A percentile compares a stretch with the other conserved stretches of the same genome.
Conservation (phyloP, 1,140 invertebrate species). For the Antheraea mylitta region DNA sequence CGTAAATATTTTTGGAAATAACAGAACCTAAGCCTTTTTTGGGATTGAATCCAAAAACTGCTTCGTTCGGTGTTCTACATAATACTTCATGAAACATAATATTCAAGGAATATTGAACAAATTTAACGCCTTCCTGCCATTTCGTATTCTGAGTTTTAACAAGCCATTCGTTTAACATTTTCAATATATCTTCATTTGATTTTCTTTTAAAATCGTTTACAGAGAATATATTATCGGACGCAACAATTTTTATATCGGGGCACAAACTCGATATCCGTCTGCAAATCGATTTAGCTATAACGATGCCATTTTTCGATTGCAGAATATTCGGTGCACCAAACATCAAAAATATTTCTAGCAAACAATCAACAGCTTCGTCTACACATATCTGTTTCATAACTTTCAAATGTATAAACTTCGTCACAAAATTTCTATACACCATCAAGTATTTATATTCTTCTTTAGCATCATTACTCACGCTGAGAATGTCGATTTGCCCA, state of each 20-base stretch:
- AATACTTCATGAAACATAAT: slow-evolving; percentile 35
- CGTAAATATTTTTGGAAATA: slow-evolving; percentile 30
- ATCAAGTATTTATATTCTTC: slow-evolving; percentile 49
- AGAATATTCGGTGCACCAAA: slow-evolving; percentile 57
- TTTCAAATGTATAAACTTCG: slow-evolving; percentile 47
- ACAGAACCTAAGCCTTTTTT: slow-evolving; percentile 37
- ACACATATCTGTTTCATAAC: slow-evolving; percentile 37
- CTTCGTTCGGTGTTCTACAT: slow-evolving; percentile 39
- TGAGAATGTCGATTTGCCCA: slow-evolving; percentile 47
- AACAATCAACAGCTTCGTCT: slow-evolving; percentile 34
- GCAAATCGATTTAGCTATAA: slow-evolving; percentile 39
- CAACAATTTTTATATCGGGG: slow-evolving; percentile 43
- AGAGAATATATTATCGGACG: slow-evolving; percentile 24
- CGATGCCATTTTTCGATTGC: slow-evolving; percentile 48
- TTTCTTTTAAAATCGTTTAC: slow-evolving; percentile 31
- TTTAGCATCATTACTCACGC: slow-evolving; percentile 30
- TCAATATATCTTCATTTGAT: slow-evolving; percentile 46
- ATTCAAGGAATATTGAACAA: slow-evolving; percentile 44
- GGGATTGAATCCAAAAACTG: slow-evolving; percentile 37
- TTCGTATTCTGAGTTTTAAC: slow-evolving; percentile 30
- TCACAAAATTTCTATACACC: slow-evolving; percentile 45
- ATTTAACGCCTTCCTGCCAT: slow-evolving; percentile 48
- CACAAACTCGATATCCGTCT: slow-evolving; percentile 33
- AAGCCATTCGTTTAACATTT: slow-evolving; percentile 38
- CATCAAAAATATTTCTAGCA: slow-evolving; percentile 45